Conservation (phyloP, 2,113 vertebrate species). For the Engystomops pustulosus region DNA sequence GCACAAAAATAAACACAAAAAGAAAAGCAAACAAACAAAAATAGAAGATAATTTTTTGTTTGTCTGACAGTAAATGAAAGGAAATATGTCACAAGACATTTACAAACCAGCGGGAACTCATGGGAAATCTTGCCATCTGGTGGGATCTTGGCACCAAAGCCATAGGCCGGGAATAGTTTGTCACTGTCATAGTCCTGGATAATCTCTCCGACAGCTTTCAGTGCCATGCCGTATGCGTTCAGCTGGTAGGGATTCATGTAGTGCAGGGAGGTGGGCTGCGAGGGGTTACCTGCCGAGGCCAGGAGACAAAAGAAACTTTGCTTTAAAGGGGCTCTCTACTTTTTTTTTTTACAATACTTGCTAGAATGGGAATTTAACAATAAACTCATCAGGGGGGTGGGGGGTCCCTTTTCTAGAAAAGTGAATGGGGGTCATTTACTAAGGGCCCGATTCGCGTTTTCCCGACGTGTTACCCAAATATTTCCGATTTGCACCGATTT, state of each 20-base stretch:
- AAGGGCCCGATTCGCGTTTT: too few relatives aligned
- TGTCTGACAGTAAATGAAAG: background rate
- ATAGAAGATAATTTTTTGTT: background rate
- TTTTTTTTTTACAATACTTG: too few relatives aligned
- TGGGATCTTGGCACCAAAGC: slow-evolving; percentile 96
- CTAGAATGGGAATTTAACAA: too few relatives aligned
- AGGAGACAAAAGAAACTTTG: background rate
- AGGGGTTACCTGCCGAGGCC: slow-evolving; percentile 84
- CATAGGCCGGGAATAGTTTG: slow-evolving; percentile 97
- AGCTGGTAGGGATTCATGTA: slow-evolving; percentile 98
- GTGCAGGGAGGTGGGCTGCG: slow-evolving; percentile 96
- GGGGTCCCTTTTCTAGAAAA: too few relatives aligned
- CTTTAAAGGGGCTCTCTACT: too few relatives aligned
- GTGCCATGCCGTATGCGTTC: slow-evolving; percentile 95
- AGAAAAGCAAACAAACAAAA: background rate
- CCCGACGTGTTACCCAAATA: too few relatives aligned
- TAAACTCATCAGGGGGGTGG: too few relatives aligned
- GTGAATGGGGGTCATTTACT: too few relatives aligned
- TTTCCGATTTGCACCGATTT: too few relatives aligned
- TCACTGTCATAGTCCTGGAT: slow-evolving; percentile 99
- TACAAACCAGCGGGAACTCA: slow-evolving; percentile 91
- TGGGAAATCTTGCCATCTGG: slow-evolving; percentile 97
- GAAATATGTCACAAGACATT: slow-evolving; percentile 44
- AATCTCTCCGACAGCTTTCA: slow-evolving; percentile 97
- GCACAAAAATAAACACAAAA: background rate